phyloP scores from a whole-genome alignment of 2,797 vertebrate genomes.

The Onychomys leucogaster region DNA sequence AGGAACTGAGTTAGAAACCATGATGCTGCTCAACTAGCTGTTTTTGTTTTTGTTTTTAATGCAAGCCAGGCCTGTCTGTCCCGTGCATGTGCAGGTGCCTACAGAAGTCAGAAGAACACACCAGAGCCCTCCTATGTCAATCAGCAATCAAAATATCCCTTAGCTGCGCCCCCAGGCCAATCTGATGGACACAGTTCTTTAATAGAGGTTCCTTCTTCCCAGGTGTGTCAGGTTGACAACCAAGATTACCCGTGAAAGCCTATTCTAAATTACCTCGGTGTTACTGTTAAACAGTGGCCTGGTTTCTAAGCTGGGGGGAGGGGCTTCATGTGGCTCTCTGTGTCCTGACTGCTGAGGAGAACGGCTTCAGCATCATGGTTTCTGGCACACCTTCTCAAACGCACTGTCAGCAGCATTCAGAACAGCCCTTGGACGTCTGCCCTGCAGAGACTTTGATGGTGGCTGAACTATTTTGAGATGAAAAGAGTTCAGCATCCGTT shows the following conservation, averaged over 20 bases:
- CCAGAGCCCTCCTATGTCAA: background rate
- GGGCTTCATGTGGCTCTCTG: background rate
- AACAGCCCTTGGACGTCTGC: slow-evolving; percentile 60
- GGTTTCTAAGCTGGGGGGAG: background rate
- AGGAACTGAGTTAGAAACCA: background rate
- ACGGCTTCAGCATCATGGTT: background rate
- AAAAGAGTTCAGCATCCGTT: slow-evolving; percentile 54
- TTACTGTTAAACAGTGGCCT: background rate
- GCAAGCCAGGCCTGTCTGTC: background rate
- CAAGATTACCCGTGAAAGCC: background rate
- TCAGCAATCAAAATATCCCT: background rate
- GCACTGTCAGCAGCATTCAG: slow-evolving; percentile 61
- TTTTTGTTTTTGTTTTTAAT: background rate
- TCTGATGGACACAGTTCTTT: background rate
- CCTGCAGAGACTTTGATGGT: slow-evolving; percentile 68
- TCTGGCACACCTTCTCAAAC: slow-evolving; percentile 46
- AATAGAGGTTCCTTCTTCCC: background rate
- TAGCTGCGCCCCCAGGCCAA: background rate
- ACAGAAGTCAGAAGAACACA: background rate
- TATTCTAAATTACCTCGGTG: background rate
- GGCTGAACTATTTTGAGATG: slow-evolving; percentile 76
- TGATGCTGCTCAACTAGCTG: background rate
- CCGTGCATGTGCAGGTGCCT: background rate
- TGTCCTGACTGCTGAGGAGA: slow-evolving; percentile 26
- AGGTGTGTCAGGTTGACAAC: background rate